phyloP scores from a whole-genome alignment of 2,797 vertebrate species.

The Lacerta agilis region DNA sequence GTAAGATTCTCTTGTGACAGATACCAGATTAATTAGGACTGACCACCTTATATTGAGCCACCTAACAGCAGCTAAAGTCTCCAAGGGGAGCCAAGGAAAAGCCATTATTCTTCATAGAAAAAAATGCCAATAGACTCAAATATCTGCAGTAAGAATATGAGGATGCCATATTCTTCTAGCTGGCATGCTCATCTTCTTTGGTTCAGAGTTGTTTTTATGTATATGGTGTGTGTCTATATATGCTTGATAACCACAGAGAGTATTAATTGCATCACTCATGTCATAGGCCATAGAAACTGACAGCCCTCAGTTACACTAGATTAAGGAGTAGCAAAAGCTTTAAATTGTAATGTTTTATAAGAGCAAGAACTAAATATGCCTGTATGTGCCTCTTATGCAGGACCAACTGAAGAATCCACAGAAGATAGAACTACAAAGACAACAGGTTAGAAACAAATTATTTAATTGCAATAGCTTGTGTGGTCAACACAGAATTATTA shows the following conservation, averaged over 20 bases:
- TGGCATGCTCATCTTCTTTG: background rate
- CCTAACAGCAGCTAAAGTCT: too few relatives aligned
- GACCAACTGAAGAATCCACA: background rate
- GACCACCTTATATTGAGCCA: too few relatives aligned
- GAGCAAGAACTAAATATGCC: background rate
- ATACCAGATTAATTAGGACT: too few relatives aligned
- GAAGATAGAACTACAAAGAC: background rate
- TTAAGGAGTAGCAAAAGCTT: background rate
- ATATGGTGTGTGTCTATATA: background rate
- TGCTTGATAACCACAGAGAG: background rate
- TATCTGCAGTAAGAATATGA: background rate
- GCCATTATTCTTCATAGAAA: too few relatives aligned
- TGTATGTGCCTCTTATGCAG: background rate
- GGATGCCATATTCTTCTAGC: background rate
- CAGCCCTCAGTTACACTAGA: background rate
- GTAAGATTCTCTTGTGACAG: conserved; percentile 43
- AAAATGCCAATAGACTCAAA: too few relatives aligned
- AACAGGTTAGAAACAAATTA: background rate
- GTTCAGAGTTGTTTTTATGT: background rate
- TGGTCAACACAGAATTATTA: background rate
- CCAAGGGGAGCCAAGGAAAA: too few relatives aligned
- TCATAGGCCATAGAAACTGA: background rate
- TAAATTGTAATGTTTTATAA: background rate
- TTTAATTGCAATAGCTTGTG: background rate
- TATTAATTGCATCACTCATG: background rate